Evolutionary conservation across 2,113 vertebrate genomes (phyloP), one percentile per base, ranked within the genome.

Genomic region (Pterophyllum scalare): DNA sequence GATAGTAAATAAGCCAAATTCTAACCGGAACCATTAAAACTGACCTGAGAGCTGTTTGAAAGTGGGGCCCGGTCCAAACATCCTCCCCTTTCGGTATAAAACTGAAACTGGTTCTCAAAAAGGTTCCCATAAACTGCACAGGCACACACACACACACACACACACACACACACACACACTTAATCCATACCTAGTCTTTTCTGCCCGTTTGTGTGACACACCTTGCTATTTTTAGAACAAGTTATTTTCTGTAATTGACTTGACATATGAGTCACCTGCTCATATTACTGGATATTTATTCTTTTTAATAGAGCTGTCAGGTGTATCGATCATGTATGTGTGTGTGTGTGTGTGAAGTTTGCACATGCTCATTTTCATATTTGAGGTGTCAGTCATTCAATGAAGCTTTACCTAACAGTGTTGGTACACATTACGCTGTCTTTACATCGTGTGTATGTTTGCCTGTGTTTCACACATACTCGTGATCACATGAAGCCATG

Each of bases 161-260:
- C 49, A 1, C 33, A 22, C 59, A 74, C 28, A 70, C 54, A 49
- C 35, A 54, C 43, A 8, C 10, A 24, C 77, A 65, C 22, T 31
- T 52, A 40, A 59, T 79, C 54, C 58, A 6, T 72, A 24, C 64
- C 75, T 64, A 26, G 77, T 74, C 46, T 59, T 80, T 59, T 28
- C 56, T 20, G 59, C 6, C 24, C 82, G 46, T 74, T 74, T 74
- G 3, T 62, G 46, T 33, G 61, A 75, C 46, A 35, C 9, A 59
- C 14, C 22, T 22, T 76, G 31, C 87, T 88, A 65, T 86, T 81
- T 86, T 59, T 77, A 58, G 64, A 12, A 28, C 11, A 58, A 31
- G n/a, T 56, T 59, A 9, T 52, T 77, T 78, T 72, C 31, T 60
- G 54, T 77, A 67, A 75, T 84, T 38, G 79, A 8, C 19, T 62